Evolutionary conservation across 2,113 vertebrate genomes (phyloP), one percentile per base, ranked within the genome.

Genomic region (Hippocampus comes): DNA sequence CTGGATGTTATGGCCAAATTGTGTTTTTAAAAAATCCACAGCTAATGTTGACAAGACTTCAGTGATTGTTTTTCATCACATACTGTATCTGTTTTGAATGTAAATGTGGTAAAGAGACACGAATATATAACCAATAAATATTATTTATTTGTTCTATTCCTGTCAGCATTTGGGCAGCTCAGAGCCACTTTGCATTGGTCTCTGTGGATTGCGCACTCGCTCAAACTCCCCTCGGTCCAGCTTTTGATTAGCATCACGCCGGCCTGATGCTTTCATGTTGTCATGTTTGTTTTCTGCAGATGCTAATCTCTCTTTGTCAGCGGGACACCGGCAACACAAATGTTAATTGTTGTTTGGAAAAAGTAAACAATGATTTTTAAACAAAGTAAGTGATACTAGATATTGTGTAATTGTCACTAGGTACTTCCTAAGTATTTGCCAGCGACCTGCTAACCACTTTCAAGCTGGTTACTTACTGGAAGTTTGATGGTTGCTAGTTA

Each of bases 221-320:
- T 46, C 42, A 15, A 7, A 46, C 42, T 46, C n/a, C 63, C 21
- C n/a, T 66, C 21, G n/a, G 63, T 66, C 63, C 63, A 12, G 42
- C n/a, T 25, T 46, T 43, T 65, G 63, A 46, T 65, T 65, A 65
- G 41, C n/a, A 46, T 66, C 41, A 46, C 23, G 63, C 43, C 42
- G 63, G 63, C 15, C 42, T 66, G n/a, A 46, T 7, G n/a, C 63
- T 66, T 46, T 48, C 42, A 66, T 46, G 63, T 23, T 2, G 63
- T 66, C 46, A 12, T 60, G 57, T 60, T 60, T 66, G 63, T 66
- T 46, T 66, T 66, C n/a, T 43, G 42, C 21, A 25, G 14, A 66
- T 48, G n/a, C 42, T 25, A 66, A 66, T 66, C 63, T 34, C 14
- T 17, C 27, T 48, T 66, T 66, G 63, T 66, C 42, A 25, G 21